Percentiles rank a stretch among this genome's conserved stretches.
These are phyloP conservation scores for Saccostrea glomerata DNA, from an alignment of 1,140 invertebrate genomes.

Conservation along the genomic window DNA sequence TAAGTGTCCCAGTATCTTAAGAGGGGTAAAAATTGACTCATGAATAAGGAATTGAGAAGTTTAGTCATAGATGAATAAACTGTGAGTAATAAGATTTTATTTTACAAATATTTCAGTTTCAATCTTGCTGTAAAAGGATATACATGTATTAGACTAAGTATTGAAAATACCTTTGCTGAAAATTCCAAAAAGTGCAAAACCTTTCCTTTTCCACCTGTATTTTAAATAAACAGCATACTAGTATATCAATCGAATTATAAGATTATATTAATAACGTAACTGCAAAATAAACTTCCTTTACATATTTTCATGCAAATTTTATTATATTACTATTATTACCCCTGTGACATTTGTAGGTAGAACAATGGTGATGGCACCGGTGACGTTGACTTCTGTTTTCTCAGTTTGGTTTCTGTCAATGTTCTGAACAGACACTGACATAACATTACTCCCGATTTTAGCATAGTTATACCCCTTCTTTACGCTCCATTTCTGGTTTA, in stretches of 20 bases:
- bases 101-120: not conserved
- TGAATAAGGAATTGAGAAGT: not conserved
- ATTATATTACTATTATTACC: constrained; percentile 8
- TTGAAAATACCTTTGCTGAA: constrained; percentile 46
- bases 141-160: not conserved
- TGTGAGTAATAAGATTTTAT: not conserved
- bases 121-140: not conserved
- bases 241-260: not conserved
- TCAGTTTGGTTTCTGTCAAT: constrained; percentile 32
- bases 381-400: constrained; percentile 28
- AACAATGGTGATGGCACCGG: constrained; percentile 49
- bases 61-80: not conserved
- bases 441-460: constrained; percentile 55
- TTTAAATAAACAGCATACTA: not conserved
- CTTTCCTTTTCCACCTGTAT: constrained; percentile 54
- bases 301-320: no score
- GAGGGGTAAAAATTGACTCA: no score
- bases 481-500: constrained; percentile 43
- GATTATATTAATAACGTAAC: not conserved
- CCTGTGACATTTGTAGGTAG: constrained; percentile 49
- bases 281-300: no score
- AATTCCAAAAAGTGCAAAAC: constrained; percentile 60
- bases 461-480: constrained; percentile 36
- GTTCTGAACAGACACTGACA: constrained; percentile 55
- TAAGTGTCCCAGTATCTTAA: constrained; percentile 63